Base-by-base conservation (phyloP, 2,888 invertebrate genomes). In the Buathra laborator region DNA sequence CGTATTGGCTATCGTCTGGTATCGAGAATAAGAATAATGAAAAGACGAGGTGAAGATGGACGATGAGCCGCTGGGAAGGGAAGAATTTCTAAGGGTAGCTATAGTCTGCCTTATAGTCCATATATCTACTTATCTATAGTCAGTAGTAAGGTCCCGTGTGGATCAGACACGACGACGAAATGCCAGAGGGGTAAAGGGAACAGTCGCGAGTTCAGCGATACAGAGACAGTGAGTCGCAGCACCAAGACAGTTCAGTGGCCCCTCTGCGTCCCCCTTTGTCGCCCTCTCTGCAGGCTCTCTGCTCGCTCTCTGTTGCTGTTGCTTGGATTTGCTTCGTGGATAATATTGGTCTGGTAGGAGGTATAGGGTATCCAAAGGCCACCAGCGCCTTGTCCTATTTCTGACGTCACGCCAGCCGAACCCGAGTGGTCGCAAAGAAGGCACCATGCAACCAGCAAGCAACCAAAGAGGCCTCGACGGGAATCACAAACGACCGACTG, bases 371-470 rank as follows among this genome's bases (percentile, higher is more conserved):
- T 84, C 89, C 90, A 92, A 91, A 91, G 91, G 91, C 92, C 91
- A 92, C 89, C 88, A 91, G 91, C 91, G 91, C 92, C 92, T 92
- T 91, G 91, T 92, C 92, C 92, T 90, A 91, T 91, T 92, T 92
- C 90, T 92, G 92, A 92, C 92, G 92, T 92, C 92, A 92, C 89
- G 82, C 83, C 74, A 81, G 78, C 81, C 88, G 86, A 84, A 86
- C 84, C 74, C 87, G 86, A 66, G 43, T 24, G 66, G 66, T 53
- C 66, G 64, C 64, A 37, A 76, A 51, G 66, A 66, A 66, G 66
- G 66, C 44, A 3, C 19, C 59, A 59, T 82, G 87, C 85, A 37
- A 70, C 81, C 79, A 48, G 68, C 78, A 44, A 75, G 68, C 75
- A 43, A 64, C 48, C 53, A 51, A 48, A 64, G 43, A 48, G 53